Base-by-base conservation (phyloP, 2,888 invertebrate species). In the Tiphia femorata region DNA sequence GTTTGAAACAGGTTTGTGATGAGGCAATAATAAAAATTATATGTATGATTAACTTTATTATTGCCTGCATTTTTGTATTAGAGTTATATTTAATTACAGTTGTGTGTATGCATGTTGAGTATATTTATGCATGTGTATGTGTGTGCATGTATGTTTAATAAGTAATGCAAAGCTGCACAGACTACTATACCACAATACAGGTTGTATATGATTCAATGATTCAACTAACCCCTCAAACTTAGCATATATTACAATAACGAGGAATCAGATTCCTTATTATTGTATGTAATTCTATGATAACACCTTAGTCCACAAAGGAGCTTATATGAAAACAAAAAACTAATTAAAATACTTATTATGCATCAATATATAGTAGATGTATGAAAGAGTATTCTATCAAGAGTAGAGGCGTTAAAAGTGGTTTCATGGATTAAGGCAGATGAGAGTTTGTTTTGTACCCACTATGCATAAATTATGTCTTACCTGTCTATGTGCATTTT, bases 131-230 rank as follows among this genome's bases (percentile, higher is more conserved):
- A 35, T 47, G 40, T 53, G 48, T 29, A 37, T 54, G 33, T 49
- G 48, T 27, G 41, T 73, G 72, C 69, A 66, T 70, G 70, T n/a
- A n/a, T n/a, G n/a, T n/a, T n/a, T n/a, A n/a, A 33, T 76, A 72
- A 70, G 73, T 75, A 69, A 76, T 79, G 76, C 70, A 78, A 80
- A 79, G 76, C 75, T 72, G 68, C 73, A 68, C 62, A 73, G 71
- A 65, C 73, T 75, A 73, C 64, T 65, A 62, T 72, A 73, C 70
- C 70, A 64, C 74, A 66, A 47, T 68, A 70, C 50, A 62, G 70
- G 69, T 64, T 64, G 67, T 69, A 67, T 67, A 52, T 62, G 62
- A 74, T 60, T 69, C 62, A 55, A 65, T 72, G 58, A 68, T 63
- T 66, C 70, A 73, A 70, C 73, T 78, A 76, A 71, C 73, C 71